phyloP scores from a whole-genome alignment of 2,888 invertebrate species.

The Tryphoninae sp. region DNA sequence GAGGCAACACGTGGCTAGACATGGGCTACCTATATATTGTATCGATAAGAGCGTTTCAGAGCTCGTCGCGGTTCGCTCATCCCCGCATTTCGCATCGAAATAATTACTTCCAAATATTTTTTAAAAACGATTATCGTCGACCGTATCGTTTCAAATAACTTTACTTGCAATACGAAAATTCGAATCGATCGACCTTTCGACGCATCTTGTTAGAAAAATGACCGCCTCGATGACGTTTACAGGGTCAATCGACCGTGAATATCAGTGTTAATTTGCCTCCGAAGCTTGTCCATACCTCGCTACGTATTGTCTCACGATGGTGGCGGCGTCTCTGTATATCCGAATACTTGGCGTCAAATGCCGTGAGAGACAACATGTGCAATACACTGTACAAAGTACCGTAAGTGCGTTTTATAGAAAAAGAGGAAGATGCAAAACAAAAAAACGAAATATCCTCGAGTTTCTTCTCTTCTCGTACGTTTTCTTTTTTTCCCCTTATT shows the following conservation, averaged over 20 bases:
- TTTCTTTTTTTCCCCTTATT: conserved; percentile 3
- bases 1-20: neutral
- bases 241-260: neutral
- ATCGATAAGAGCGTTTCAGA: too few species aligned
- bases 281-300: neutral
- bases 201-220: neutral
- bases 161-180: too few species aligned
- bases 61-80: too few species aligned
- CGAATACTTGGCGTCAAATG: conserved; percentile 61
- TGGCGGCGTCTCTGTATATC: conserved; percentile 11
- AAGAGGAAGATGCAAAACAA: conserved; percentile 15
- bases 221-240: neutral
- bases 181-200: too few species aligned
- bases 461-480: conserved; percentile 20
- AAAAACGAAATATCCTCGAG: conserved; percentile 21
- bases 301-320: conserved; percentile 16
- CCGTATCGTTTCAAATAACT: too few species aligned
- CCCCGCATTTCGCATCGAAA: too few species aligned
- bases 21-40: neutral
- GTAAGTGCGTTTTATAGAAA: conserved; percentile 73
- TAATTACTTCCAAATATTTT: too few species aligned
- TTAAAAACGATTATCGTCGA: neutral
- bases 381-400: conserved; percentile 81
- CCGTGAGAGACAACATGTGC: conserved; percentile 72
- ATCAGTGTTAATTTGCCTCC: neutral